Evolutionary conservation across 2,888 invertebrate species (phyloP), one percentile per base, ranked within the genome.

Genomic region (Neocrepidodera transversa): DNA sequence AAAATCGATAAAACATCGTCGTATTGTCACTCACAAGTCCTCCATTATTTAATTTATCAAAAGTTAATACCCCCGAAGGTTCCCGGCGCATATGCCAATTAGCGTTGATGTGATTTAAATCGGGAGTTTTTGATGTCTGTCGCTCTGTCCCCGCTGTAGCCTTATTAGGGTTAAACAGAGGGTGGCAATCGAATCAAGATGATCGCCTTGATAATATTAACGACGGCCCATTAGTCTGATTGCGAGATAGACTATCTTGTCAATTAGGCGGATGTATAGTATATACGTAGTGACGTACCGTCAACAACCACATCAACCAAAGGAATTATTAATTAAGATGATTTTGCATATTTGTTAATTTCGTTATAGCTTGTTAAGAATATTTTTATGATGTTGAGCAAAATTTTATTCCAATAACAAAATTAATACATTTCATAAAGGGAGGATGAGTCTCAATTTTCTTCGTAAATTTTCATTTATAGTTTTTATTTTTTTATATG

Each of bases 131-230:
- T 68, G 69, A 71, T 69, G 69, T 66, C 55, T 66, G 59, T 64
- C 52, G 42, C n/a, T 47, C 49, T 47, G 23, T 50, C 65, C 65
- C 68, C 53, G 47, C 45, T 32, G 57, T 18, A 42, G 64, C 55
- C 65, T 66, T 67, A 61, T 65, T 68, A 64, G 68, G 65, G 68
- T 65, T 68, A 70, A 71, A 68, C 66, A 70, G 70, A 70, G 71
- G 71, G 72, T 71, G 68, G 67, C 65, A 71, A 71, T 72, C 64
- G 66, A 69, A 66, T 70, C 67, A 69, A 65, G 61, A 64, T 57
- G 68, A 71, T 71, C 66, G 66, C 60, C 62, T 61, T 71, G 71
- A 71, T 71, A 71, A 71, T 62, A 66, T 72, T 72, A 72, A 71
- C 63, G 70, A 72, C 68, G 74, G 64, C 60, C 70, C 72, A 73